phyloP scores from a whole-genome alignment of 1,140 invertebrate species.

The Hyles vespertilio region DNA sequence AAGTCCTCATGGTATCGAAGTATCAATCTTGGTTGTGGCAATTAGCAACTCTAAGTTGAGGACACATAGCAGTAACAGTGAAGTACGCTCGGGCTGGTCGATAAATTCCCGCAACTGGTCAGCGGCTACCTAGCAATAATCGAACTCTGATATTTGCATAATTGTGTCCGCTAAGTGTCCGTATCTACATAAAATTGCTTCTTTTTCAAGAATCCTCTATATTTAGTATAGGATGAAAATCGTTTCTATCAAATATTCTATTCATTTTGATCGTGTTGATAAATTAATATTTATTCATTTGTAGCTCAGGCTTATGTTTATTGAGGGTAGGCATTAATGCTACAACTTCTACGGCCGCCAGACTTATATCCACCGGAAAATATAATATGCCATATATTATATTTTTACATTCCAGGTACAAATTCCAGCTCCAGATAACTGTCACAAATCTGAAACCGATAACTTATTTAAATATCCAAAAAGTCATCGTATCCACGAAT shows the following conservation, averaged over 20 bases:
- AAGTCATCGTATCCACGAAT: too few species aligned
- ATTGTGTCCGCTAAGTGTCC: conserved; percentile 66
- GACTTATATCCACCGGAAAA: too few species aligned
- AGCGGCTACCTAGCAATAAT: conserved; percentile 66
- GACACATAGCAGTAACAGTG: conserved; percentile 22
- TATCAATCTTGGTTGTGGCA: conserved; percentile 21
- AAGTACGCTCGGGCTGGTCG: conserved; percentile 12
- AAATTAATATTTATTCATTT: neutral
- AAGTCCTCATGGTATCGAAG: neutral
- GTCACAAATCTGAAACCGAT: too few species aligned
- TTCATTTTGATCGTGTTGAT: neutral
- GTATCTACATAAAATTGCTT: conserved; percentile 70
- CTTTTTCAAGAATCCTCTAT: conserved; percentile 45
- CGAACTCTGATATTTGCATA: conserved; percentile 66
- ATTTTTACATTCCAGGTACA: too few species aligned
- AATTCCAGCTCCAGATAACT: too few species aligned
- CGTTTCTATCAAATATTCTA: conserved; percentile 30
- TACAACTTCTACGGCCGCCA: too few species aligned
- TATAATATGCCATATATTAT: too few species aligned
- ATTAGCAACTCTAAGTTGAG: conserved; percentile 29
- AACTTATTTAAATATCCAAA: too few species aligned
- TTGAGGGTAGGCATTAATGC: too few species aligned
- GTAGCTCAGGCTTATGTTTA: too few species aligned
- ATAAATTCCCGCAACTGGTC: conserved; percentile 63
- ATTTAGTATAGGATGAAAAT: conserved; percentile 40